Evolutionary conservation across 2,797 vertebrate genomes (phyloP).

Genomic region (Peromyscus aztecus): DNA sequence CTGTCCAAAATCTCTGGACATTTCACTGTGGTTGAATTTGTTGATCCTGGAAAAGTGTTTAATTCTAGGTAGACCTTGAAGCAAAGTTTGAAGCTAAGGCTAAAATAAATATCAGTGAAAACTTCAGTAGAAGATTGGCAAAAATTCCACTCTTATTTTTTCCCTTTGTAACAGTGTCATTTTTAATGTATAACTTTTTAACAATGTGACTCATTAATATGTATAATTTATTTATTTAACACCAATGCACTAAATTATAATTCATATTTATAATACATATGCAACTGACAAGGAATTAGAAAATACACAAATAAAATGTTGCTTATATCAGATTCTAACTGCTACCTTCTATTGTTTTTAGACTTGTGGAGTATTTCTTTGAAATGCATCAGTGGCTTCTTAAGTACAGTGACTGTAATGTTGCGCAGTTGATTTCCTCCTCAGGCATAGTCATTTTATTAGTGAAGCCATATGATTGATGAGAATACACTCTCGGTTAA

Average conservation of each 20-base stretch:
- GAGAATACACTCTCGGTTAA: background rate
- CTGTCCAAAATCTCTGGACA: conserved; percentile 69
- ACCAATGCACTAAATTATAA: background rate
- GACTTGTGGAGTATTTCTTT: background rate
- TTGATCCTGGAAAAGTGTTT: conserved; percentile 51
- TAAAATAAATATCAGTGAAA: conserved; percentile 50
- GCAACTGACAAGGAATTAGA: background rate
- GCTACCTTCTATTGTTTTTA: background rate
- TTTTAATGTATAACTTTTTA: conserved; percentile 31
- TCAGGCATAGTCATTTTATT: background rate
- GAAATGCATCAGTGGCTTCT: conserved; percentile 40
- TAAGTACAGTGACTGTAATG: background rate
- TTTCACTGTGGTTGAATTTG: conserved; percentile 63
- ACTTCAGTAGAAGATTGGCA: conserved; percentile 12
- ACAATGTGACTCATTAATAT: conserved; percentile 1
- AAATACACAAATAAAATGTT: background rate
- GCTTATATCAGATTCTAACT: background rate
- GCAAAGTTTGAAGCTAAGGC: conserved; percentile 57
- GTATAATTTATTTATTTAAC: conserved; percentile 36
- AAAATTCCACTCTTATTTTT: background rate
- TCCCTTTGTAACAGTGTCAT: background rate
- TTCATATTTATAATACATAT: background rate
- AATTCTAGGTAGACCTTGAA: conserved; percentile 63
- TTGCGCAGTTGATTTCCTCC: background rate
- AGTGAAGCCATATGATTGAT: background rate